These are phyloP conservation scores for Rhabditoides inermis DNA, from an alignment of 2,888 invertebrate species.

Conservation along the genomic window DNA sequence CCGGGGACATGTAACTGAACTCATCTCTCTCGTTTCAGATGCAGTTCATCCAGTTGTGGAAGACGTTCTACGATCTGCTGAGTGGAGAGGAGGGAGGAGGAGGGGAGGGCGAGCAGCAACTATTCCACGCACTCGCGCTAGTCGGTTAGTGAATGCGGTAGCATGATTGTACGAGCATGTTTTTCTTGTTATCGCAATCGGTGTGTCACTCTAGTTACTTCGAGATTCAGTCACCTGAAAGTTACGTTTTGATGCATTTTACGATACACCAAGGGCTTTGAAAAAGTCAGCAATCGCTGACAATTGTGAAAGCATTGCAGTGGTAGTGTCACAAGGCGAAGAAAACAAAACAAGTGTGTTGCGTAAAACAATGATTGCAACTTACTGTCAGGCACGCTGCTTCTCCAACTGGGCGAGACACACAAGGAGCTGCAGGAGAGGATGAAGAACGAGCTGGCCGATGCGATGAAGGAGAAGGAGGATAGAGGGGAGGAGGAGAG, in stretches of 20 bases:
- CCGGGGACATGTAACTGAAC: too few relatives aligned
- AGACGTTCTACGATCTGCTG: slow-evolving; percentile 77
- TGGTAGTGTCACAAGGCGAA: too few relatives aligned
- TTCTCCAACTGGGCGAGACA: slow-evolving; percentile 74
- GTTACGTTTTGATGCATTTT: background rate
- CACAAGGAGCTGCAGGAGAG: slow-evolving; percentile 49
- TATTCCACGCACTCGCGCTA: slow-evolving; percentile 63
- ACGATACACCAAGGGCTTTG: slow-evolving; percentile 2
- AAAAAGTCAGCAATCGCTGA: slow-evolving; percentile 1
- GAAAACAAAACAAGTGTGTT: too few relatives aligned
- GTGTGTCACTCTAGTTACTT: background rate
- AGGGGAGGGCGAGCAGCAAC: slow-evolving; percentile 65
- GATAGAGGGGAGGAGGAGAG: slow-evolving; percentile 2
- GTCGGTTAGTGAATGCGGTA: slow-evolving; percentile 56
- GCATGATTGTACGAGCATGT: background rate
- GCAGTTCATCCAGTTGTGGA: slow-evolving; percentile 85
- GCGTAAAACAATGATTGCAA: too few relatives aligned
- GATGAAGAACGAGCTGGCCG: slow-evolving; percentile 24
- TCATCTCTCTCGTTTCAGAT: too few relatives aligned
- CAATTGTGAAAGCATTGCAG: too few relatives aligned
- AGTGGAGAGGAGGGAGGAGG: slow-evolving; percentile 53
- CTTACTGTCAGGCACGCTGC: slow-evolving; percentile 66
- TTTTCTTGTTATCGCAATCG: background rate
- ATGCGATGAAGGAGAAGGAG: slow-evolving; percentile 27
- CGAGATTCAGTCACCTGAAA: background rate